phyloP scores from a whole-genome alignment of 2,797 vertebrate genomes.

The Micrastur ruficollis region DNA sequence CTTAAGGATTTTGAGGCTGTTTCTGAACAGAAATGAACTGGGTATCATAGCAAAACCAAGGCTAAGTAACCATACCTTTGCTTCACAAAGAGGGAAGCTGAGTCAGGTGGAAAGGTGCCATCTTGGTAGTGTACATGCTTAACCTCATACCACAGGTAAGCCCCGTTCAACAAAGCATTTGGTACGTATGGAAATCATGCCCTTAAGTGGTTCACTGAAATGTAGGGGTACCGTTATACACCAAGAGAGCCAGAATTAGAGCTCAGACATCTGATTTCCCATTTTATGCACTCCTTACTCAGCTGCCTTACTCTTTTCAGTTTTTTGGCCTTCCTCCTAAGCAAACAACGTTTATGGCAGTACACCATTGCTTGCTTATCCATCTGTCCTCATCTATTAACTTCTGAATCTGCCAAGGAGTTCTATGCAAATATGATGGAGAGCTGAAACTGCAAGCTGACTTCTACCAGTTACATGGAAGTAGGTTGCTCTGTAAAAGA shows the following conservation, averaged over 20 bases:
- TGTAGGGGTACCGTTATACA: neutral
- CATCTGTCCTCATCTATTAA: neutral
- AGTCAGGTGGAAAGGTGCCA: neutral
- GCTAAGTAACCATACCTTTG: neutral
- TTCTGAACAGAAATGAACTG: neutral
- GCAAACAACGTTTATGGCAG: neutral
- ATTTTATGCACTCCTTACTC: neutral
- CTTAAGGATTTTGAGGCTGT: neutral
- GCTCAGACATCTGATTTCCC: neutral
- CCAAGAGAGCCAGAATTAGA: neutral
- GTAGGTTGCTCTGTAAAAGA: neutral
- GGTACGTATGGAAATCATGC: neutral
- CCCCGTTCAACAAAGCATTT: neutral
- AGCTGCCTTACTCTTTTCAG: neutral
- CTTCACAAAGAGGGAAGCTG: neutral
- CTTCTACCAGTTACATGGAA: neutral
- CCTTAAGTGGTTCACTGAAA: neutral
- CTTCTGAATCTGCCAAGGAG: neutral
- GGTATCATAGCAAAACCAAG: neutral
- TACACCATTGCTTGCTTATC: neutral
- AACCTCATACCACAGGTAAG: neutral
- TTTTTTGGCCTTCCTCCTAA: neutral
- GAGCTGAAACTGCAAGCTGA: neutral
- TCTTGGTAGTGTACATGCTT: neutral
- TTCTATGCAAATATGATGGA: neutral